Evolutionary conservation across 2,113 vertebrate species (phyloP).

Genomic region (Verasper variegatus): DNA sequence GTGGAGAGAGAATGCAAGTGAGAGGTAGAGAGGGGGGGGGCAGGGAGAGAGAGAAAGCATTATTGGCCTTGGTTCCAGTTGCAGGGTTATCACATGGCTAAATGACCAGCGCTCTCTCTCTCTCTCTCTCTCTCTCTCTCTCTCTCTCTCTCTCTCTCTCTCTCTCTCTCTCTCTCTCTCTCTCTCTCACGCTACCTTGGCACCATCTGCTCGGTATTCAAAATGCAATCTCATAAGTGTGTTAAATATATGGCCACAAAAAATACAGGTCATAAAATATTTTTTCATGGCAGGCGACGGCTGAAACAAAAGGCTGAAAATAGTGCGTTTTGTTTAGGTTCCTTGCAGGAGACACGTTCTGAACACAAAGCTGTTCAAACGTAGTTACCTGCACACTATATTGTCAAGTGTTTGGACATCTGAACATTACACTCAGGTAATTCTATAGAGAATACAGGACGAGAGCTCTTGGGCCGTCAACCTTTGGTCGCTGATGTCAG

Average conservation of each 20-base stretch:
- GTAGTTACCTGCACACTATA: no score
- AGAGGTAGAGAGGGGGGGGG: not conserved
- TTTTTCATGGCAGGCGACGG: slow-evolving; percentile 31
- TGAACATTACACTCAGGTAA: no score
- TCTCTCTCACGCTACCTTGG: slow-evolving; percentile 10
- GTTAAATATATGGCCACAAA: slow-evolving; percentile 56
- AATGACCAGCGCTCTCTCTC: slow-evolving; percentile 62
- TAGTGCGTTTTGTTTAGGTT: slow-evolving; percentile 13
- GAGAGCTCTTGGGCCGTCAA: no score
- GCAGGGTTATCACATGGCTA: slow-evolving; percentile 74
- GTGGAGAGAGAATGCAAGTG: not conserved
- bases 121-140: slow-evolving; percentile 1
- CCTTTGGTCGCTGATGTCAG: no score
- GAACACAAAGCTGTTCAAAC: not conserved
- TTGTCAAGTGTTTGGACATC: no score
- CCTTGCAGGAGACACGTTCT: not conserved
- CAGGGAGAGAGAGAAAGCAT: slow-evolving; percentile 11
- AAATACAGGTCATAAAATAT: slow-evolving; percentile 44
- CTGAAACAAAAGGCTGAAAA: slow-evolving; percentile 41
- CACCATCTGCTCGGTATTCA: slow-evolving; percentile 74
- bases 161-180: slow-evolving; percentile 23
- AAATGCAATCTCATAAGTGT: slow-evolving; percentile 58
- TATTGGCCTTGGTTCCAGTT: slow-evolving; percentile 62
- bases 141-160: slow-evolving; percentile 12
- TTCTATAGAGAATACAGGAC: no score